Evolutionary conservation across 2,113 vertebrate genomes (phyloP).

Genomic region (Ammodytes dubius): DNA sequence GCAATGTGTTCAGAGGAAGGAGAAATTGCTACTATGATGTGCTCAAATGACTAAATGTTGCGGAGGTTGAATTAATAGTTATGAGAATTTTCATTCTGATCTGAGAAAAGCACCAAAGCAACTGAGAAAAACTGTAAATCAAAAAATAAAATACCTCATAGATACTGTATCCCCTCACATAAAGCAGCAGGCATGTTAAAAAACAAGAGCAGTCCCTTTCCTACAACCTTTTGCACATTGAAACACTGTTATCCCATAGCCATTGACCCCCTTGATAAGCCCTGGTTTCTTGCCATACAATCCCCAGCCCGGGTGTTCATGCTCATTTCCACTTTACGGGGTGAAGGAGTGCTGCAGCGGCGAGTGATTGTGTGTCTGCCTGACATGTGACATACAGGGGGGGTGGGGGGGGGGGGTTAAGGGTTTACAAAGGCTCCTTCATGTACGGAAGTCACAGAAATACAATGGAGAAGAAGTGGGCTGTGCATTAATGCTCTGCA

Average conservation of each 20-base stretch:
- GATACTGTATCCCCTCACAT: not conserved
- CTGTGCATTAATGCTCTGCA: constrained; percentile 76
- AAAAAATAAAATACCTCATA: not conserved
- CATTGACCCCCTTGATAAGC: constrained; percentile 66
- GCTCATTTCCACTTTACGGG: constrained; percentile 69
- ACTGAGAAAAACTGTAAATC: not conserved
- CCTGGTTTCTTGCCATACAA: constrained; percentile 55
- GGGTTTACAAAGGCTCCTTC: constrained; percentile 74
- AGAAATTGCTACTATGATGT: too few relatives aligned
- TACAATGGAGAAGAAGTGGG: constrained; percentile 57
- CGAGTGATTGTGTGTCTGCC: constrained; percentile 60
- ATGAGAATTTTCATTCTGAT: too few relatives aligned
- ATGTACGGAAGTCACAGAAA: constrained; percentile 73
- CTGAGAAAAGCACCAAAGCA: too few relatives aligned
- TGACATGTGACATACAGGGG: constrained; percentile 75
- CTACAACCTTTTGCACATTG: not conserved
- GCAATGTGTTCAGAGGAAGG: too few relatives aligned
- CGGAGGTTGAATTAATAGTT: too few relatives aligned
- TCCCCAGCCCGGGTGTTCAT: constrained; percentile 46
- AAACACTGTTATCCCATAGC: constrained; percentile 26
- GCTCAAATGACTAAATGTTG: too few relatives aligned
- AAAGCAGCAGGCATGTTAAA: not conserved
- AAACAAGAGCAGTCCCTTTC: not conserved
- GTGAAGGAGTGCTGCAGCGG: constrained; percentile 66
- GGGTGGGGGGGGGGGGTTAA: constrained; percentile 47